A percentile compares a stretch with the other conserved stretches of the same genome.
Evolutionary conservation across 2,113 vertebrate genomes (phyloP).

Genomic region (Callipepla californica): DNA sequence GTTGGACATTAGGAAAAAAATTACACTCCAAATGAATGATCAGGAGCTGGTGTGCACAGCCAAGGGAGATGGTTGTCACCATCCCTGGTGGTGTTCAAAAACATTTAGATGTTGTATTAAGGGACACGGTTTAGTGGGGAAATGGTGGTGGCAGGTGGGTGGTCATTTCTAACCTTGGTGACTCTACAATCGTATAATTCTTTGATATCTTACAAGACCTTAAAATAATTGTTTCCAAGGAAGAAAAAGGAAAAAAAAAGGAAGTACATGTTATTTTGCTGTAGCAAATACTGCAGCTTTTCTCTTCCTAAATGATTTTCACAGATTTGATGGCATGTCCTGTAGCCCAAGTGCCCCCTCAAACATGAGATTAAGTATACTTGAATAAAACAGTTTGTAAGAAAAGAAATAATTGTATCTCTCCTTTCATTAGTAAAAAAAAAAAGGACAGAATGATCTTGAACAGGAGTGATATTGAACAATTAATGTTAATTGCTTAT

Average conservation of each 20-base stretch:
- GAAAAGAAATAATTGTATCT: not conserved
- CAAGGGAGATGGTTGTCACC: too few species aligned
- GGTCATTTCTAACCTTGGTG: too few species aligned
- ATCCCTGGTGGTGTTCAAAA: too few species aligned
- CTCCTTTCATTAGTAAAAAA: constrained; percentile 20
- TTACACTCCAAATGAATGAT: too few species aligned
- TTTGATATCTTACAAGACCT: not conserved
- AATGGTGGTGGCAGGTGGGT: too few species aligned
- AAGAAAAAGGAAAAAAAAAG: too few species aligned
- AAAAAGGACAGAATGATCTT: constrained; percentile 6
- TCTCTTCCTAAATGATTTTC: not conserved
- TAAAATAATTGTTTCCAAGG: not conserved
- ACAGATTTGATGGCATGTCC: fast-evolving
- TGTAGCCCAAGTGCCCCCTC: not conserved
- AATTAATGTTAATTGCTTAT: constrained; percentile 22
- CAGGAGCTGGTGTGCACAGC: too few species aligned
- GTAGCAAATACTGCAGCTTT: not conserved
- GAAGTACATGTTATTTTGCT: fast-evolving
- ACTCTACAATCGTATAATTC: too few species aligned
- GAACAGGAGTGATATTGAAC: not conserved
- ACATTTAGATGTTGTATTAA: too few species aligned
- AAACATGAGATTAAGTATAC: not conserved
- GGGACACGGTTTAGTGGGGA: too few species aligned
- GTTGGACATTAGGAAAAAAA: too few species aligned
- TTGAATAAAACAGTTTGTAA: not conserved